These are phyloP conservation scores for Nothocercus julius DNA, from an alignment of 2,113 vertebrate genomes.

Conservation along the genomic window DNA sequence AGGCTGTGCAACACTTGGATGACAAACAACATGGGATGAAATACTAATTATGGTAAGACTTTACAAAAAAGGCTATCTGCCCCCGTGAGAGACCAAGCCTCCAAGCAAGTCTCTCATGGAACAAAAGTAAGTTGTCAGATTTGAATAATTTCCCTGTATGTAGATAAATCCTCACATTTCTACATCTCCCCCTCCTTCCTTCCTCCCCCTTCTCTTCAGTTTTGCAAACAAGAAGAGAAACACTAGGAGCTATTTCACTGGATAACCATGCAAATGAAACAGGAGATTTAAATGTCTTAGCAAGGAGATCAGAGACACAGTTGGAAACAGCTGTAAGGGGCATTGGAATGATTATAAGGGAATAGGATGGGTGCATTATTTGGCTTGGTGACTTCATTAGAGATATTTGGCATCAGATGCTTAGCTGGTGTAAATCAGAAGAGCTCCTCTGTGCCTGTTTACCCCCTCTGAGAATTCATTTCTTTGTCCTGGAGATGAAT, in stretches of 20 bases:
- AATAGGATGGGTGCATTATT: slow-evolving; percentile 53
- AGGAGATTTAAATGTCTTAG: slow-evolving; percentile 74
- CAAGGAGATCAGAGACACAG: slow-evolving; percentile 66
- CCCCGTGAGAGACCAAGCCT: slow-evolving; percentile 56
- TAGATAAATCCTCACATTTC: slow-evolving; percentile 63
- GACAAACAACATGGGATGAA: slow-evolving; percentile 45
- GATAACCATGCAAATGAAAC: slow-evolving; percentile 76
- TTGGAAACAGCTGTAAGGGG: slow-evolving; percentile 66
- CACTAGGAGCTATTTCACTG: slow-evolving; percentile 74
- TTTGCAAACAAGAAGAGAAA: slow-evolving; percentile 75
- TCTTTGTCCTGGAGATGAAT: slow-evolving; percentile 56
- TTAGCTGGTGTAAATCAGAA: slow-evolving; percentile 34
- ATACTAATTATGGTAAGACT: slow-evolving; percentile 64
- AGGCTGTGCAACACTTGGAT: neutral
- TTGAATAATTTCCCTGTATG: slow-evolving; percentile 74
- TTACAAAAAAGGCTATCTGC: slow-evolving; percentile 53
- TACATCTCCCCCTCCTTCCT: neutral
- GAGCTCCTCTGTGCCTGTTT: slow-evolving; percentile 14
- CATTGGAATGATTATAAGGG: slow-evolving; percentile 45
- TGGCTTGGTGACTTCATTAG: slow-evolving; percentile 62
- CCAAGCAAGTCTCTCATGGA: slow-evolving; percentile 60
- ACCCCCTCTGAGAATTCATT: slow-evolving; percentile 18
- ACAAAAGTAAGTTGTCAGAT: slow-evolving; percentile 75
- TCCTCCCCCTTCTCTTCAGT: slow-evolving; percentile 1
- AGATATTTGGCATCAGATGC: slow-evolving; percentile 33